Evolutionary conservation across 2,113 vertebrate species (phyloP).

Genomic region (Todiramphus saurophagus): DNA sequence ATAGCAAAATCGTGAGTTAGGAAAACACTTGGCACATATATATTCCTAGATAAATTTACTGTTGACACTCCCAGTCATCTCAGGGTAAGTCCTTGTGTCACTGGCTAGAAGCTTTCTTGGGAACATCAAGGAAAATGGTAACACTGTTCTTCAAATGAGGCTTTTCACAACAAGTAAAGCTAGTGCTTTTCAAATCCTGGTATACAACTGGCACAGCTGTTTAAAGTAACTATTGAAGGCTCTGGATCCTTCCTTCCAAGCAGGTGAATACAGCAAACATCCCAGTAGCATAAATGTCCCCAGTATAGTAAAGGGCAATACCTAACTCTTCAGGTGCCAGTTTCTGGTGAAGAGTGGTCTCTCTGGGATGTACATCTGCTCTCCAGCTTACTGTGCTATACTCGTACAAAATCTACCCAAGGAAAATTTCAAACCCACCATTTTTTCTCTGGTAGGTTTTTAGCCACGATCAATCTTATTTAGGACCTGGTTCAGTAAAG

Average conservation of each 20-base stretch:
- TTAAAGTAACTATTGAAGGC: not conserved
- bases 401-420: not conserved
- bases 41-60: slow-evolving; percentile 50
- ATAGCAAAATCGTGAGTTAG: not conserved
- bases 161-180: not conserved
- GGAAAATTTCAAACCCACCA: not conserved
- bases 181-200: not conserved
- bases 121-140: not conserved
- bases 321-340: not conserved
- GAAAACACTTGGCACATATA: not conserved
- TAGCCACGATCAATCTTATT: not conserved
- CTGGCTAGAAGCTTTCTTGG: not conserved
- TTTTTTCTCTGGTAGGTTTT: not conserved
- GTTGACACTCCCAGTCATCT: not conserved
- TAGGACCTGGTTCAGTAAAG: not conserved
- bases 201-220: not conserved
- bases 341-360: not conserved
- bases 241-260: not conserved
- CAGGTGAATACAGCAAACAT: not conserved
- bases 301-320: not conserved
- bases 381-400: not conserved
- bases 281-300: not conserved
- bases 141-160: not conserved
- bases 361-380: not conserved
- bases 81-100: not conserved